Conservation (phyloP, 1,140 invertebrate species). For the Xylocopa sonorina region DNA sequence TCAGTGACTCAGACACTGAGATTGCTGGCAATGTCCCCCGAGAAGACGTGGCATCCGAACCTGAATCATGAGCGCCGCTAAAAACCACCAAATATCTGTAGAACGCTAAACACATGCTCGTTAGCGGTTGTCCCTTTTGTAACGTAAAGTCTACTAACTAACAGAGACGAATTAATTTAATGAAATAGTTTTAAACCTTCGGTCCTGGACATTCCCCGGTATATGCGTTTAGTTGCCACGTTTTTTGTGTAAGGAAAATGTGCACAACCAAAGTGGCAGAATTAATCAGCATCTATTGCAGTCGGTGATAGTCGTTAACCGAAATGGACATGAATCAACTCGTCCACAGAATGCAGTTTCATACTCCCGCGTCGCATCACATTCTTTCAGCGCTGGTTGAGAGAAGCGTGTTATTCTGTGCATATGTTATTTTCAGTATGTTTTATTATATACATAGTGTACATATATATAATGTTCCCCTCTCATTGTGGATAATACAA, state of each 20-base stretch:
- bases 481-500: too few relatives aligned
- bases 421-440: neutral
- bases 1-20: constrained; percentile 75
- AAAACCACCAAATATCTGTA: neutral
- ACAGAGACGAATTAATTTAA: neutral
- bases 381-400: neutral
- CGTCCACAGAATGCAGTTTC: neutral
- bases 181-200: too few relatives aligned
- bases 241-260: neutral
- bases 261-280: neutral
- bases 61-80: constrained; percentile 36
- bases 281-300: neutral
- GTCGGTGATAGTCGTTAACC: neutral
- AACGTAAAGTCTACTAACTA: neutral
- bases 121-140: neutral
- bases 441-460: neutral
- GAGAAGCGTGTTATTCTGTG: neutral
- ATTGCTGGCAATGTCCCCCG: constrained; percentile 74
- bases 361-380: neutral
- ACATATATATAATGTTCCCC: too few relatives aligned
- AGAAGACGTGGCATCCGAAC: constrained; percentile 57
- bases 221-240: neutral
- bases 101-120: too few relatives aligned
- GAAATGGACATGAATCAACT: neutral
- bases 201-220: neutral